A percentile compares a stretch with the other conserved stretches of the same genome.
Conservation (phyloP, 2,888 invertebrate genomes). For the Endomychus coccineus region DNA sequence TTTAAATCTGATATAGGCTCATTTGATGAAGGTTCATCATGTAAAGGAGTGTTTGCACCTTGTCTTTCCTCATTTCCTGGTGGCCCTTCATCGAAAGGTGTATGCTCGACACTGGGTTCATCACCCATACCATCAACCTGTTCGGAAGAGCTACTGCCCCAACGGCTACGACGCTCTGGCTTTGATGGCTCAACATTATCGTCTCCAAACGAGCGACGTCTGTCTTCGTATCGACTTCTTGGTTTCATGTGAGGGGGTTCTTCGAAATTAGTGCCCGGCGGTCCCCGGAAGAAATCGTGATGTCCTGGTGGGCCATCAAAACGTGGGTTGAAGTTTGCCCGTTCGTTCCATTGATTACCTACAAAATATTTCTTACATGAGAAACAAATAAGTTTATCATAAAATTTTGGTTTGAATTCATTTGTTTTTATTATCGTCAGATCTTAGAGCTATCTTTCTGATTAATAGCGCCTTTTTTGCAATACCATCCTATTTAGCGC, state of each 20-base stretch:
- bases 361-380: neutral
- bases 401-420: neutral
- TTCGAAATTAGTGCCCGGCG: constrained; percentile 27
- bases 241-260: constrained; percentile 25
- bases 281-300: constrained; percentile 30
- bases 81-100: constrained; percentile 5
- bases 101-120: constrained; percentile 22
- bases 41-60: constrained; percentile 31
- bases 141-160: constrained; percentile 33
- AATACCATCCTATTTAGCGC: no score
- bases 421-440: no score
- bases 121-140: constrained; percentile 26
- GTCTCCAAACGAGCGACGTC: constrained; percentile 19
- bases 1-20: no score
- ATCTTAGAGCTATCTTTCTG: no score
- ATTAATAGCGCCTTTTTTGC: no score
- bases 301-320: constrained; percentile 35
- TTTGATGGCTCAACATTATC: no score
- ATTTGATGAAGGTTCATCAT: no score
- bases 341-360: constrained; percentile 10
- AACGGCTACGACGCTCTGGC: constrained; percentile 25
- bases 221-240: constrained; percentile 23
- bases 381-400: no score
- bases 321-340: constrained; percentile 19
- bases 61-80: constrained; percentile 18